Conservation (phyloP, 2,888 invertebrate species). For the Blera fallax region DNA sequence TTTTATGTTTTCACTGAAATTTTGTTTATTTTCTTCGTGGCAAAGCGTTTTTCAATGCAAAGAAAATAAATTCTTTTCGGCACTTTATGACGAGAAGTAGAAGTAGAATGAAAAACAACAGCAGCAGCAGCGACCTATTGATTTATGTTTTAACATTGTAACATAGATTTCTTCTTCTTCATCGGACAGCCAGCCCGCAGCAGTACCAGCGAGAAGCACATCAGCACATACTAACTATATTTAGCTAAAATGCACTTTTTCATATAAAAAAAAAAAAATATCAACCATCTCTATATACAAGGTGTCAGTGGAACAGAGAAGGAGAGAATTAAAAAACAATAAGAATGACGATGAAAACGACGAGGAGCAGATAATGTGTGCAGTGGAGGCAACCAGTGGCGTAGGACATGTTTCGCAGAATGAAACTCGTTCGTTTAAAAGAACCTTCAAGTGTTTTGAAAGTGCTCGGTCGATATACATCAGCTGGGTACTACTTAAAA, state of each 20-base stretch:
- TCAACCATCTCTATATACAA: slow-evolving; percentile 38
- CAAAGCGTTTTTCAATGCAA: not conserved
- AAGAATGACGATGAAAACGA: slow-evolving; percentile 61
- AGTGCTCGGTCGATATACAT: no score
- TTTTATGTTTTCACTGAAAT: slow-evolving; percentile 52
- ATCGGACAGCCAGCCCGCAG: slow-evolving; percentile 42
- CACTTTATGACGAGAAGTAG: slow-evolving; percentile 43
- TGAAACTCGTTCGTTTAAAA: not conserved
- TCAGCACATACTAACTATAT: slow-evolving; percentile 63
- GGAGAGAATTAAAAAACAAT: slow-evolving; percentile 59
- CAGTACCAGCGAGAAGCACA: slow-evolving; percentile 53
- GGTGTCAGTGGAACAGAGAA: slow-evolving; percentile 63
- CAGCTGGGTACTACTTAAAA: no score
- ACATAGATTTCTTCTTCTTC: slow-evolving; percentile 67
- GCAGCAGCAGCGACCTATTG: slow-evolving; percentile 62
- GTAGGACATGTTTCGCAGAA: not conserved
- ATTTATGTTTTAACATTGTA: slow-evolving; percentile 69
- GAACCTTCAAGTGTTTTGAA: no score
- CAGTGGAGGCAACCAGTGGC: slow-evolving; percentile 59
- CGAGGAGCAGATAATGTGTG: slow-evolving; percentile 40
- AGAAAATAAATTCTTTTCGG: slow-evolving; percentile 22
- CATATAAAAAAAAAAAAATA: slow-evolving; percentile 31
- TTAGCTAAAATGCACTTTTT: slow-evolving; percentile 71
- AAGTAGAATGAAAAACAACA: slow-evolving; percentile 13
- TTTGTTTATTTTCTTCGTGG: not conserved